Evolutionary conservation across 2,888 invertebrate species (phyloP).

Genomic region (Drosophila pseudotalamancana): DNA sequence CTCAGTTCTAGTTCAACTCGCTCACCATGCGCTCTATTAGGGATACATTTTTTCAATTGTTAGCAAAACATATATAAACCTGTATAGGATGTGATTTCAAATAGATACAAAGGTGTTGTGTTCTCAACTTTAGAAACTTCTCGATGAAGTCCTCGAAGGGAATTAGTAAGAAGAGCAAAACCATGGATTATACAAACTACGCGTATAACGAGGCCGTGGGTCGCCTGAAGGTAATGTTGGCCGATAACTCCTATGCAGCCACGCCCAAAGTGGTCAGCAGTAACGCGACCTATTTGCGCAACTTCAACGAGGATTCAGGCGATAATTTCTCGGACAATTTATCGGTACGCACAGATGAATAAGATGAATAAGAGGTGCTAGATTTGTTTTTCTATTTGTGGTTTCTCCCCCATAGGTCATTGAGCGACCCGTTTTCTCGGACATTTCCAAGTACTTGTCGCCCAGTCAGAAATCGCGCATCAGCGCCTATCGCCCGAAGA

Average conservation of each 20-base stretch:
- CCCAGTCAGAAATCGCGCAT: constrained; percentile 81
- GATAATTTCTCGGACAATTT: constrained; percentile 86
- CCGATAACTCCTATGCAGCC: constrained; percentile 88
- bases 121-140: constrained; percentile 70
- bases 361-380: too few species aligned
- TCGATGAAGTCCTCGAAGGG: constrained; percentile 82
- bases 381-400: background rate
- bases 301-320: constrained; percentile 85
- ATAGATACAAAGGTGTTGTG: constrained; percentile 25
- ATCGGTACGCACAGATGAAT: constrained; percentile 69
- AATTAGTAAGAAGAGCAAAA: constrained; percentile 83
- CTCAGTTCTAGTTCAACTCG: constrained; percentile 60
- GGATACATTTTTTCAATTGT: constrained; percentile 11
- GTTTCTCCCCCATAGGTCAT: constrained; percentile 61
- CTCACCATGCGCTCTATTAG: constrained; percentile 26
- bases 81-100: constrained; percentile 65
- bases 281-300: constrained; percentile 73
- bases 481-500: constrained; percentile 70
- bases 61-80: background rate
- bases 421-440: constrained; percentile 83
- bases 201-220: constrained; percentile 94
- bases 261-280: constrained; percentile 83
- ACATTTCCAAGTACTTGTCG: constrained; percentile 84
- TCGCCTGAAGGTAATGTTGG: constrained; percentile 90
- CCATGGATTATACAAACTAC: constrained; percentile 92